phyloP scores from a whole-genome alignment of 2,888 invertebrate genomes.

The Meiosimyza decipiens region DNA sequence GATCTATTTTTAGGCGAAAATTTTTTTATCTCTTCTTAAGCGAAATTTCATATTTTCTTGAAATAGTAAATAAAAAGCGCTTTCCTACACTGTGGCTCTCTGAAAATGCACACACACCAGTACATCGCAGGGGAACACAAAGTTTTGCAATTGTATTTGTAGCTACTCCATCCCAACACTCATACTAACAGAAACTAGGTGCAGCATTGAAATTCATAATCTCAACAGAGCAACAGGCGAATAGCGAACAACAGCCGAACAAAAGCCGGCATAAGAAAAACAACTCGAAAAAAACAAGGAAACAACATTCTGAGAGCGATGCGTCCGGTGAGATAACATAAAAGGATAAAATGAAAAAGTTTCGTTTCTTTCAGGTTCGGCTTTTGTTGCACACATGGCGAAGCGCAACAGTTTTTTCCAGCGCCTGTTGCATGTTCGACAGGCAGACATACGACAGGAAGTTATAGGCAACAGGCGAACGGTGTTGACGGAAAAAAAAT shows the following conservation, averaged over 20 bases:
- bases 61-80: not conserved
- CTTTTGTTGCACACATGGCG: conserved; percentile 20
- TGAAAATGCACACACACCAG: conserved; percentile 1
- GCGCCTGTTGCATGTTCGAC: conserved; percentile 58
- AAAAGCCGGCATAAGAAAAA: conserved; percentile 4
- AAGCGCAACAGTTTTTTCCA: conserved; percentile 49
- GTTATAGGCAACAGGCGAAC: not conserved
- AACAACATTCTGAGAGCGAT: not conserved
- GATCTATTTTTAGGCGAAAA: no score
- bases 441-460: conserved; percentile 45
- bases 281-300: not conserved
- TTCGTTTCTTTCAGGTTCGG: conserved; percentile 19
- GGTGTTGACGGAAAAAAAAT: conserved; percentile 5
- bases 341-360: not conserved
- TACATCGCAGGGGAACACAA: conserved; percentile 29
- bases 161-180: conserved; percentile 21
- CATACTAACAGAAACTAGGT: conserved; percentile 44
- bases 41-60: no score
- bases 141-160: conserved; percentile 30
- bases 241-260: conserved; percentile 33
- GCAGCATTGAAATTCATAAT: conserved; percentile 39
- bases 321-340: conserved; percentile 11
- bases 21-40: no score
- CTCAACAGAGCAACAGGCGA: conserved; percentile 43
- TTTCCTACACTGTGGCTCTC: conserved; percentile 38